Evolutionary conservation across 2,797 vertebrate genomes (phyloP), one percentile per base, ranked within the genome.

Genomic region (Parauchenoglanis punctatus): DNA sequence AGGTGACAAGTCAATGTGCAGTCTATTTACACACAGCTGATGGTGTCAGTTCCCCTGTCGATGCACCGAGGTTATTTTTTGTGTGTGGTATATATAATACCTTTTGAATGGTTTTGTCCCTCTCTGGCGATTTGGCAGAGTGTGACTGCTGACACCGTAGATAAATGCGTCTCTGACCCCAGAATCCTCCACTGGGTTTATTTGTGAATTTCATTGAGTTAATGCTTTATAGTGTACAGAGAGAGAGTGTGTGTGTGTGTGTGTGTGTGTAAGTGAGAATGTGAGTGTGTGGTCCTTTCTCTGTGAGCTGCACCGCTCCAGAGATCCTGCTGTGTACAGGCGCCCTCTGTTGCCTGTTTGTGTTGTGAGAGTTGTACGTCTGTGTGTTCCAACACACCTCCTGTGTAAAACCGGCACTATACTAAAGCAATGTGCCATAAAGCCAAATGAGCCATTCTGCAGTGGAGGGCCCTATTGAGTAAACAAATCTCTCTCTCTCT

Each of bases 321-420:
- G 87, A 84, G 82, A 67, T 93, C 93, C 89, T 91, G 93, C 93
- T 95, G 95, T 95, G 92, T 93, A 72, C 93, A 96, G 93, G 96
- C 95, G 95, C 97, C 97, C 97, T 96, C 96, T 97, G 86, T 96
- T 92, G 96, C 93, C 93, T 87, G 86, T 81, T 83, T 86, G 85
- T 87, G 85, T 87, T 68, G 46, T 54, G 81, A 84, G 73, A 52
- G n/a, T 76, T 84, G 85, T 89, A 68, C 25, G 28, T 40, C 25
- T 78, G 46, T 81, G 68, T 28, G 80, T 76, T 85, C 76, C 76
- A 78, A 8, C 68, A 67, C 77, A 81, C 82, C 10, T 86, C 68
- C 70, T 49, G 23, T 80, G 77, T 88, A 78, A 88, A 88, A 83
- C 85, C 49, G 35, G 31, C 73, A 87, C 83, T 89, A 85, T 88